Conservation (phyloP, 2,888 invertebrate species). For the Trichopoda pennipes region DNA sequence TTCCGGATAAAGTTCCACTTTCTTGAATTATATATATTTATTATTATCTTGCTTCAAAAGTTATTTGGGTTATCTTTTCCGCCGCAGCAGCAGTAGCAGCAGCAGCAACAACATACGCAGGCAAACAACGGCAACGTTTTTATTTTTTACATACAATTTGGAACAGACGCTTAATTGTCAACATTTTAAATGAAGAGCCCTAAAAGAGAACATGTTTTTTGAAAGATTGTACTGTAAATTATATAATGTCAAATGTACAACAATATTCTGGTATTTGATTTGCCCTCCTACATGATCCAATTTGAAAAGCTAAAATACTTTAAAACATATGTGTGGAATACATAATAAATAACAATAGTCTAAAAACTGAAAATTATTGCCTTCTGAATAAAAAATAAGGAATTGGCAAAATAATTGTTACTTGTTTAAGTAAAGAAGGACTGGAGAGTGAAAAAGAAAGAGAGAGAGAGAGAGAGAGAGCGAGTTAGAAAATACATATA, state of each 20-base stretch:
- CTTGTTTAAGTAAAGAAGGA: neutral
- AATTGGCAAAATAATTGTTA: constrained; percentile 2
- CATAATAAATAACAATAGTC: constrained; percentile 23
- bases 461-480: neutral
- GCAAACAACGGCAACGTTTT: neutral
- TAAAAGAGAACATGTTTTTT: constrained; percentile 1
- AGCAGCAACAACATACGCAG: neutral
- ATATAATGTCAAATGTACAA: neutral
- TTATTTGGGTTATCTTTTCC: constrained; percentile 15
- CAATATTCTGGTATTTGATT: constrained; percentile 4
- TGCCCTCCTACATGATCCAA: neutral
- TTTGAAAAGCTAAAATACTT: constrained; percentile 3
- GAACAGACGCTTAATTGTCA: constrained; percentile 13
- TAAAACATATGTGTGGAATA: constrained; percentile 8
- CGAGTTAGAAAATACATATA: neutral
- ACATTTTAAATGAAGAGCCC: constrained; percentile 13
- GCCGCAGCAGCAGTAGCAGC: neutral
- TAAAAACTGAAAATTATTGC: constrained; percentile 4
- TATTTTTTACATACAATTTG: neutral
- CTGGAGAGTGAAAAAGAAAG: neutral
- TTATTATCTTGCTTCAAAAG: neutral
- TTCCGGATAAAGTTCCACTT: neutral
- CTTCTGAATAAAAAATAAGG: constrained; percentile 5
- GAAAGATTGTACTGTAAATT: constrained; percentile 8
- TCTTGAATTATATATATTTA: neutral